Evolutionary conservation across 1,140 invertebrate species (phyloP).

Genomic region (Cydia pomonella): DNA sequence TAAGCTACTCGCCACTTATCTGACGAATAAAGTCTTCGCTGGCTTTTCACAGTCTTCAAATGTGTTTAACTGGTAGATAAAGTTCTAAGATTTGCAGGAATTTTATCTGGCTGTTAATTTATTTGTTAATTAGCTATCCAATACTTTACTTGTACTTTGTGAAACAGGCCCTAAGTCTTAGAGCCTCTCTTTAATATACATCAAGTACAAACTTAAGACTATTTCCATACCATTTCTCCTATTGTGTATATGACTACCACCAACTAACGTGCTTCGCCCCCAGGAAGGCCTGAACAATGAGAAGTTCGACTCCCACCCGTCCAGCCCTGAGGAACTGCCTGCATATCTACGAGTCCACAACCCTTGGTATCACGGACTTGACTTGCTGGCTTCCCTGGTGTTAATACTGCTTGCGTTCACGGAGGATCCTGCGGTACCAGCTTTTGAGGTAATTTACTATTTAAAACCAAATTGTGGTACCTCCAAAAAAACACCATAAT

Average conservation of each 20-base stretch:
- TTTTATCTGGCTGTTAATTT: no score
- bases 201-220: no score
- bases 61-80: no score
- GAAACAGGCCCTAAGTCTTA: no score
- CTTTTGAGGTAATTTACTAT: constrained; percentile 82
- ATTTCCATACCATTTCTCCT: no score
- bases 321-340: constrained; percentile 90
- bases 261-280: constrained; percentile 39
- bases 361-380: constrained; percentile 92
- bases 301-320: constrained; percentile 94
- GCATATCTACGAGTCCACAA: constrained; percentile 94
- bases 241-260: neutral
- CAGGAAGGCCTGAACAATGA: constrained; percentile 96
- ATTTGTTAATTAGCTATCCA: no score
- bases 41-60: no score
- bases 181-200: no score
- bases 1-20: no score
- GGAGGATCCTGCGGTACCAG: constrained; percentile 90
- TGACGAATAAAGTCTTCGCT: no score
- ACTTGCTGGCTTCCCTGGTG: constrained; percentile 89
- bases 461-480: neutral
- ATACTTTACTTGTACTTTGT: no score
- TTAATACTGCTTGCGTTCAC: constrained; percentile 90
- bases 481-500: constrained; percentile 94
- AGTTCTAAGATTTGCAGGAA: no score